phyloP scores from a whole-genome alignment of 2,888 invertebrate species.

The Palloptera scutellata region DNA sequence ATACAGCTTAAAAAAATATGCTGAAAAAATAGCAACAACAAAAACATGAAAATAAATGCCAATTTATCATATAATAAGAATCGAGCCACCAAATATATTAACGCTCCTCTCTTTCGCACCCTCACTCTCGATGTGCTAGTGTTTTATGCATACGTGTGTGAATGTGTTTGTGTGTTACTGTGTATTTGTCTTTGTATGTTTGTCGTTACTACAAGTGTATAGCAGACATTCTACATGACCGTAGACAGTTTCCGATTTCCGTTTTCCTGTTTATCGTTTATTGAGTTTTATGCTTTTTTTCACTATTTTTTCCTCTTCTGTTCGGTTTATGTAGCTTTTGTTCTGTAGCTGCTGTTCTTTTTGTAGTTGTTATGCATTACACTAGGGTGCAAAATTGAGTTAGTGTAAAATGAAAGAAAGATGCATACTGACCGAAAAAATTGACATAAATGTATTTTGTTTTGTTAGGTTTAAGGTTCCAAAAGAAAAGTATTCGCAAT shows the following conservation, averaged over 20 bases:
- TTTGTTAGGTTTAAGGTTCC: background rate
- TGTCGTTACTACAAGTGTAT: background rate
- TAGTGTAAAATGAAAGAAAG: background rate
- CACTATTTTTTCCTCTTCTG: background rate
- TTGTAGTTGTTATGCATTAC: background rate
- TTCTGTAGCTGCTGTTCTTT: background rate
- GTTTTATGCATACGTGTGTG: too few species aligned
- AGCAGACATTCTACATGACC: conserved; percentile 13
- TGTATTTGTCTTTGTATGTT: too few species aligned
- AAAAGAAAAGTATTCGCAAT: background rate
- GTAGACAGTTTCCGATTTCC: conserved; percentile 57
- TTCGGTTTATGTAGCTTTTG: background rate
- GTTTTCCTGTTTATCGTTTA: conserved; percentile 59
- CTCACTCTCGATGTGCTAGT: background rate
- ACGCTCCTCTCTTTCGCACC: background rate
- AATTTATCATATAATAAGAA: conserved; percentile 3
- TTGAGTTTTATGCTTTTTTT: conserved; percentile 43
- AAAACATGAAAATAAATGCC: conserved; percentile 14
- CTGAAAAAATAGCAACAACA: conserved; percentile 13
- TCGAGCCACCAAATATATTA: conserved; percentile 5
- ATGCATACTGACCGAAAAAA: background rate
- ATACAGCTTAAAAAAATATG: conserved; percentile 2
- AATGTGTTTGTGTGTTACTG: background rate
- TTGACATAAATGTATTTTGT: background rate
- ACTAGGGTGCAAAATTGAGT: background rate